Base-by-base conservation (phyloP, 2,113 vertebrate genomes). In the Heptranchias perlo region DNA sequence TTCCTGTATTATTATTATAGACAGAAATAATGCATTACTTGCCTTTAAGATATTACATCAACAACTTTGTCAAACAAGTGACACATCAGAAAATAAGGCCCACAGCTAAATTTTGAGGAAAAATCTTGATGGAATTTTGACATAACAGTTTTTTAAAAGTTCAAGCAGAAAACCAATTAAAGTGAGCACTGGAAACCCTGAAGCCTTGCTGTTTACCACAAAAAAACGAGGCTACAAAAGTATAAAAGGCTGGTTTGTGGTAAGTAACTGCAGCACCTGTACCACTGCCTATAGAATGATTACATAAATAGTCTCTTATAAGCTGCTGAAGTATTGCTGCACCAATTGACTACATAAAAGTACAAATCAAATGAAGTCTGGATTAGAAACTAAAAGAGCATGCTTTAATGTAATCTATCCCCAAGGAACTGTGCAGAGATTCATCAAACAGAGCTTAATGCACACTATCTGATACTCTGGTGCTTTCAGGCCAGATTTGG, bases 141-240 rank as follows among this genome's bases (percentile, higher is more conserved):
- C 98, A 98, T 98, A 98, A 98, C 97, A 98, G 98, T 98, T 98
- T 98, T 98, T 95, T 98, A 98, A 98, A 98, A 98, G 98, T 98
- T 99, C 98, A 99, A 98, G 98, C 98, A 98, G 98, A 98, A 98
- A 99, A 99, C 98, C 97, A 98, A 98, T 98, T 98, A 98, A 98
- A 98, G 98, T 97, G 98, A 98, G 98, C 98, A 98, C 97, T 97
- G 97, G 98, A 98, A 98, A 98, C 98, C 98, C 98, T 0, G 97
- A 97, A 98, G 98, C 98, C 98, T 98, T 97, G 97, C 97, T 97
- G 97, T 97, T 98, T 97, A 95, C 94, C 64, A 69, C 94, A 97
- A 98, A 98, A 98, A 98, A 98, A 96, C 44, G n/a, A 96, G 84
- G 39, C 28, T 23, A 62, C 54, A 98, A 98, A 98, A 98, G 97